Evolutionary conservation across 2,797 vertebrate species (phyloP).

Genomic region (Thaleichthys pacificus): DNA sequence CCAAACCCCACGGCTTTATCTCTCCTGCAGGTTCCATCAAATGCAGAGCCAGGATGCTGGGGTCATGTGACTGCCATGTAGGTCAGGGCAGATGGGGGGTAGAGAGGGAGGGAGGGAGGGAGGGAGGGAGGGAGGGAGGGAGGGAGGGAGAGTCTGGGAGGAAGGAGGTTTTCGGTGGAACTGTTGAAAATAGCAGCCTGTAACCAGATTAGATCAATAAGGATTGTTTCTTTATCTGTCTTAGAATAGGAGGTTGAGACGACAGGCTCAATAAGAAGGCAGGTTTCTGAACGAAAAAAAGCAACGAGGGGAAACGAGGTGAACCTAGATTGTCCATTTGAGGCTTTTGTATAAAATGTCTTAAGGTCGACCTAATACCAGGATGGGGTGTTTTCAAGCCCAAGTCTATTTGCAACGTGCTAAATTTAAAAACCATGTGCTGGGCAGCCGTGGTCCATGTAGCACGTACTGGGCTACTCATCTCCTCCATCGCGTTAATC

Average conservation of each 20-base stretch:
- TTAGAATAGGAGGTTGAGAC: conserved; percentile 34
- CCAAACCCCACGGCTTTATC: conserved; percentile 79
- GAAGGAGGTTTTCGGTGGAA: conserved; percentile 63
- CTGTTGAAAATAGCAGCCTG: conserved; percentile 79
- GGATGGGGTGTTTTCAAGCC: conserved; percentile 28
- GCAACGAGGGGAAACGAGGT: conserved; percentile 17
- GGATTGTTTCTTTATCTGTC: conserved; percentile 66
- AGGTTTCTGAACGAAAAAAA: conserved; percentile 12
- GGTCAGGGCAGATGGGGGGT: conserved; percentile 76
- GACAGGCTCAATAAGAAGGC: conserved; percentile 21
- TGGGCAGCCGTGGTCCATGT: background rate
- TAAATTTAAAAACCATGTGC: conserved; percentile 15
- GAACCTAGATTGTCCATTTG: conserved; percentile 24
- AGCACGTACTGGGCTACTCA: background rate
- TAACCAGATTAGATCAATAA: conserved; percentile 81
- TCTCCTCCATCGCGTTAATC: conserved; percentile 26
- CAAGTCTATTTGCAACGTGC: conserved; percentile 30
- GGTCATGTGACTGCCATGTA: conserved; percentile 82
- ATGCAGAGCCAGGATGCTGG: conserved; percentile 72
- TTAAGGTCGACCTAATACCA: conserved; percentile 36
- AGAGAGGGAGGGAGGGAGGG: conserved; percentile 34
- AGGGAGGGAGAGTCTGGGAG: conserved; percentile 22
- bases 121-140: conserved; percentile 4
- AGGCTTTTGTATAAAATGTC: conserved; percentile 32
- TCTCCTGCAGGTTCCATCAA: conserved; percentile 80